A percentile compares a stretch with the other conserved stretches of the same genome.
Conservation (phyloP, 2,888 invertebrate species). For the Xanthorhoe spadicearia region DNA sequence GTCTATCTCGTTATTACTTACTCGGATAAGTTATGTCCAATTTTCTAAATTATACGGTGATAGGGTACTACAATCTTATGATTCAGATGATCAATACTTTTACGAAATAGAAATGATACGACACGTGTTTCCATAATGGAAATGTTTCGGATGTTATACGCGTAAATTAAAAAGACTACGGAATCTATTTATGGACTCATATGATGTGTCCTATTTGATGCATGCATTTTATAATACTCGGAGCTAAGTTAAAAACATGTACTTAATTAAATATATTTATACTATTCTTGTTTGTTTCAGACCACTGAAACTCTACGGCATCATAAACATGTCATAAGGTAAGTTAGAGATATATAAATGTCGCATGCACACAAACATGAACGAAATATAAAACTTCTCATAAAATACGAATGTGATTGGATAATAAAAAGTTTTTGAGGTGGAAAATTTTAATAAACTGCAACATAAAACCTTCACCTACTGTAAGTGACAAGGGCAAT, state of each 20-base stretch:
- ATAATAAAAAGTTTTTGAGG: not conserved
- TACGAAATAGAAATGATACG: not conserved
- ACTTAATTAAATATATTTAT: constrained; percentile 7
- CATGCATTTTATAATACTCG: not conserved
- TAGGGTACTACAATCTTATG: not conserved
- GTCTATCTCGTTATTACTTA: constrained; percentile 12
- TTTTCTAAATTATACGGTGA: constrained; percentile 30
- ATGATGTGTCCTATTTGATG: not conserved
- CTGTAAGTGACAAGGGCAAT: no score
- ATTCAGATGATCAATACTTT: not conserved
- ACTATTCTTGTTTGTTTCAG: constrained; percentile 50
- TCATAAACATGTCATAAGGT: constrained; percentile 71
- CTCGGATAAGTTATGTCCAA: constrained; percentile 24
- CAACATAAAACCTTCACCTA: no score
- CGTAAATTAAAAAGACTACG: not conserved
- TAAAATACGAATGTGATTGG: not conserved
- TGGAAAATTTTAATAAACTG: not conserved
- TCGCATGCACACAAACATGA: constrained; percentile 4
- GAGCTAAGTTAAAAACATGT: constrained; percentile 1
- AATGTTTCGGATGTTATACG: not conserved
- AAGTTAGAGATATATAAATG: constrained; percentile 29
- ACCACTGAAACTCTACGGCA: constrained; percentile 55
- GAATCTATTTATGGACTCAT: no score
- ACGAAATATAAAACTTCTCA: constrained; percentile 5
- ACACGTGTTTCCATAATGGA: no score